phyloP scores from a whole-genome alignment of 30 jellyfish, hydroid and myxozoan species.

The Hydractinia symbiolongicarpus region DNA sequence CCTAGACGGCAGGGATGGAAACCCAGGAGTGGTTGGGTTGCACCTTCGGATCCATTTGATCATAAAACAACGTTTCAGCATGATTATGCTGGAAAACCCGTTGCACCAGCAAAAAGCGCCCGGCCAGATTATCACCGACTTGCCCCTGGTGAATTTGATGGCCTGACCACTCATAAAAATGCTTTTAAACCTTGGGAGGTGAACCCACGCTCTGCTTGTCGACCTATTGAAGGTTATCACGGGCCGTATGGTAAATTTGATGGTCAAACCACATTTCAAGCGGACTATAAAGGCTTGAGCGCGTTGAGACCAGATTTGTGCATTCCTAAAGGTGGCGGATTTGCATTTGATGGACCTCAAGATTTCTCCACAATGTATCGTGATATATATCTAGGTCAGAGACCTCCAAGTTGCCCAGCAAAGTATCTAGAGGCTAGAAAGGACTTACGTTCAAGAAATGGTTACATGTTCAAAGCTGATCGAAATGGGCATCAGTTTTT shows the following conservation, averaged over 20 bases:
- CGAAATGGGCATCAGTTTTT: constrained; percentile 84
- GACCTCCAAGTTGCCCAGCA: constrained; percentile 85
- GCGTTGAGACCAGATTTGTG: constrained; percentile 63
- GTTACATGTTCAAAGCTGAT: constrained; percentile 54
- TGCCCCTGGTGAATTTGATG: constrained; percentile 71
- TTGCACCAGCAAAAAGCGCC: constrained; percentile 68
- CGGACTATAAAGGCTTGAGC: constrained; percentile 55
- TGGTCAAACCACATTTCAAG: constrained; percentile 80
- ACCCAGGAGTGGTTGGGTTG: constrained; percentile 85
- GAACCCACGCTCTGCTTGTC: constrained; percentile 38
- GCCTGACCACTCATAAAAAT: constrained; percentile 79
- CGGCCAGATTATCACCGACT: constrained; percentile 55
- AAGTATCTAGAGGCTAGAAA: constrained; percentile 49
- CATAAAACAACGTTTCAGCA: constrained; percentile 77
- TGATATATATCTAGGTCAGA: constrained; percentile 45
- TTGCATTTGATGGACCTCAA: constrained; percentile 57
- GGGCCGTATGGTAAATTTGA: constrained; percentile 77
- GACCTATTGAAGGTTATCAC: constrained; percentile 70
- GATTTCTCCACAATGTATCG: constrained; percentile 71
- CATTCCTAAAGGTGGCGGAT: constrained; percentile 74
- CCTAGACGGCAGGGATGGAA: constrained; percentile 55
- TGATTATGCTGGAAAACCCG: constrained; percentile 60
- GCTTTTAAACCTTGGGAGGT: constrained; percentile 89
- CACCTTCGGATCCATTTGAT: constrained; percentile 59
- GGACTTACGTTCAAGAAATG: constrained; percentile 27